phyloP scores from a whole-genome alignment of 2,888 invertebrate genomes.

The Campoplex nolae region DNA sequence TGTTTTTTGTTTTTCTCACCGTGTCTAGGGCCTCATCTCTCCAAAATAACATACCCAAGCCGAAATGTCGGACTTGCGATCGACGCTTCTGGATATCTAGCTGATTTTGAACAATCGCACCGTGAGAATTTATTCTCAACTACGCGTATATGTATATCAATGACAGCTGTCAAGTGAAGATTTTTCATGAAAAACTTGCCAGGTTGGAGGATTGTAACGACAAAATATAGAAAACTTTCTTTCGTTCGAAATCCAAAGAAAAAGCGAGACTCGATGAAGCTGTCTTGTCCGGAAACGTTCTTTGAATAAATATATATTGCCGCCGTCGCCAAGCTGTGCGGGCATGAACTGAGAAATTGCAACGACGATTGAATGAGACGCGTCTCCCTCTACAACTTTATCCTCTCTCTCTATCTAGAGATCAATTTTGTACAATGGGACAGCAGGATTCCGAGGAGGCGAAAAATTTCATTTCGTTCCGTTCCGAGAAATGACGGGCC shows the following conservation, averaged over 20 bases:
- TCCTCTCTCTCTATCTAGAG: conserved; percentile 6
- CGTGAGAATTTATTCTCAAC: background rate
- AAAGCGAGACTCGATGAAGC: background rate
- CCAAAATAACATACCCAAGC: background rate
- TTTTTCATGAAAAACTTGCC: background rate
- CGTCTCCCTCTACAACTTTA: conserved; percentile 33
- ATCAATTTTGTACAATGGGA: conserved; percentile 43
- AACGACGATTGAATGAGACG: conserved; percentile 1
- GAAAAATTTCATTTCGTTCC: conserved; percentile 29
- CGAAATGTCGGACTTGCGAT: background rate
- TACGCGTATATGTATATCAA: background rate
- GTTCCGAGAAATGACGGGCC: conserved; percentile 10
- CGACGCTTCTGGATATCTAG: background rate
- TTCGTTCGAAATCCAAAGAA: background rate
- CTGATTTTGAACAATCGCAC: background rate
- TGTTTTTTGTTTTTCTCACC: background rate
- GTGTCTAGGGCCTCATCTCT: background rate
- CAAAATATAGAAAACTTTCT: background rate
- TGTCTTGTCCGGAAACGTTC: background rate
- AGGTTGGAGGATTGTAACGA: background rate
- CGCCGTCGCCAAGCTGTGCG: background rate
- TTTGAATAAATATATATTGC: conserved; percentile 1
- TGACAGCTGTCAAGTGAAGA: background rate
- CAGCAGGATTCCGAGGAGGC: background rate
- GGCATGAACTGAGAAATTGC: conserved; percentile 21